A percentile compares a stretch with the other conserved stretches of the same genome.
Evolutionary conservation across 1,140 invertebrate genomes (phyloP).

Genomic region (Ceratina japonica): DNA sequence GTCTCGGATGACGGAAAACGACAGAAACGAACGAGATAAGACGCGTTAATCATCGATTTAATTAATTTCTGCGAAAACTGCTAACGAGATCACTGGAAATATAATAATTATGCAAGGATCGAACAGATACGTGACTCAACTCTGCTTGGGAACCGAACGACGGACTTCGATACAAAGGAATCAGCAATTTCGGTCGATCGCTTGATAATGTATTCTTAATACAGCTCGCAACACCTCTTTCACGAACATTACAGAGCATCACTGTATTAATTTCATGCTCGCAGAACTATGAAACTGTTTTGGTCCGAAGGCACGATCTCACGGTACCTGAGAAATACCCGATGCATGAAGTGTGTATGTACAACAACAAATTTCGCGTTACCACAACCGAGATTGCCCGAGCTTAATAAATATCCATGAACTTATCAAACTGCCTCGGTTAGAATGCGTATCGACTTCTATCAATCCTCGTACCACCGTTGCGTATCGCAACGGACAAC

Average conservation of each 20-base stretch:
- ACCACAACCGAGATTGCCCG: background rate
- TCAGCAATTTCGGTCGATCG: background rate
- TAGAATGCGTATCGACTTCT: no score
- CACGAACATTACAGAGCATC: slow-evolving; percentile 14
- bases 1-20: background rate
- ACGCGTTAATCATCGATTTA: background rate
- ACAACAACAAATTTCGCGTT: slow-evolving; percentile 26
- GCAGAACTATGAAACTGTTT: slow-evolving; percentile 59
- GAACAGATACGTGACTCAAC: background rate
- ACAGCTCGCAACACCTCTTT: slow-evolving; percentile 6
- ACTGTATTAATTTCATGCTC: slow-evolving; percentile 64
- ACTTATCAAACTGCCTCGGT: background rate
- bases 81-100: no score
- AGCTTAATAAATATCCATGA: background rate
- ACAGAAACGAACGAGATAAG: background rate
- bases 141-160: background rate
- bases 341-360: slow-evolving; percentile 46
- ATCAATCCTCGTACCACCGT: no score
- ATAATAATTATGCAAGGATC: background rate
- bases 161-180: background rate
- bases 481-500: no score
- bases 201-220: slow-evolving; percentile 9
- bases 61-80: background rate
- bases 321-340: slow-evolving; percentile 50
- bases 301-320: slow-evolving; percentile 42